Evolutionary conservation across 2,888 invertebrate species (phyloP), one percentile per base, ranked within the genome.

Genomic region (Agrotis segetum): DNA sequence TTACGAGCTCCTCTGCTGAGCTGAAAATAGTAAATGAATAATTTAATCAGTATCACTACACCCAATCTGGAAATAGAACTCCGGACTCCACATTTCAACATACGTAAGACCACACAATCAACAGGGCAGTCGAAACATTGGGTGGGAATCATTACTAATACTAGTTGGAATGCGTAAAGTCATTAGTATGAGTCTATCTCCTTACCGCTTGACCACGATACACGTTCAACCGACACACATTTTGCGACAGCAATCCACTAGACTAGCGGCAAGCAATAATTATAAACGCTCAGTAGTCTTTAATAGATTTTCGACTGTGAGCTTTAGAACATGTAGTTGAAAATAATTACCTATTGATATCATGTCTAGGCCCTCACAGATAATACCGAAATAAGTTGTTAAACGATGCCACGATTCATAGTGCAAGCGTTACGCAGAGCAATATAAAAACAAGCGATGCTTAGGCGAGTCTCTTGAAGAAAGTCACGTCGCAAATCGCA

Each of bases 151-250:
- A 24, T 19, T 40, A 29, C 6, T 21, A 14, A 21, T 44, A 65
- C 24, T 13, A 44, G 6, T 19, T 40, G 50, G 52, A 67, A 76
- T 71, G 49, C 24, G n/a, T 63, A 29, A 74, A 19, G 3, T 62
- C 24, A 60, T 76, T 55, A 76, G 21, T 65, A 24, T 44, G 16
- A 59, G 53, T 58, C 16, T 17, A 29, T 24, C 17, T 60, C 52
- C 16, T 34, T 56, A 34, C 34, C n/a, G 3, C 56, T 56, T 6
- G 56, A 40, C 56, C n/a, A 56, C n/a, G 7, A 56, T 0, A 29
- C n/a, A n/a, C 17, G 5, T 2, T 11, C 11, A 29, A 53, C 24
- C 16, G 17, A 29, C 11, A n/a, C 5, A 11, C 29, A 17, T 24
- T 2, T 34, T 34, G 13, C 55, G 34, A 56, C 55, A 34, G n/a